Percentiles rank a stretch among this genome's conserved stretches.
These are phyloP conservation scores for Magallana gigas DNA, from an alignment of 1,140 invertebrate species.

Conservation along the genomic window DNA sequence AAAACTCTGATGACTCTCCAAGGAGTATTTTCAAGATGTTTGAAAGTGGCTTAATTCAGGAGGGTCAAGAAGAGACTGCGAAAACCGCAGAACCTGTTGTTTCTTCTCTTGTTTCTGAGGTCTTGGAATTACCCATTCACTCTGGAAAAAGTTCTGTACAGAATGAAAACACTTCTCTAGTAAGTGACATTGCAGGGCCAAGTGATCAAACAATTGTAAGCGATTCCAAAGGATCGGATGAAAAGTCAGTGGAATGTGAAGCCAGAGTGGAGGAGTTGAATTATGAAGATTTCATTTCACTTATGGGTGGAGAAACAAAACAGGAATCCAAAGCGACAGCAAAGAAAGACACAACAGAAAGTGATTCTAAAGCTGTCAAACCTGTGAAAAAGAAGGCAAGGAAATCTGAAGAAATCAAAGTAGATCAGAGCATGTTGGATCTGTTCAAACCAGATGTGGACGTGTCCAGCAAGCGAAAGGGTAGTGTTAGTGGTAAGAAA, in stretches of 20 bases:
- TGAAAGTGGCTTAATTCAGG: conserved; percentile 40
- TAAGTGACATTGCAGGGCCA: background rate
- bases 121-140: background rate
- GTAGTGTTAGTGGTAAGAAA: conserved; percentile 15
- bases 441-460: conserved; percentile 47
- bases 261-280: conserved; percentile 31
- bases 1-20: conserved; percentile 21
- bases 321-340: background rate
- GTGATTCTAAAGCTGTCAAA: conserved; percentile 14
- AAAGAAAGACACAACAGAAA: conserved; percentile 29
- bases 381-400: conserved; percentile 44
- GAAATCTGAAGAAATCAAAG: conserved; percentile 41
- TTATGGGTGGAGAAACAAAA: conserved; percentile 10
- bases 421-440: conserved; percentile 43
- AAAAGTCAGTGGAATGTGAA: background rate
- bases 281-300: conserved; percentile 17
- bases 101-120: conserved; percentile 4
- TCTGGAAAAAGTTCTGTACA: background rate
- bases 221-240: background rate
- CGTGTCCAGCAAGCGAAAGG: conserved; percentile 8
- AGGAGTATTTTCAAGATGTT: conserved; percentile 35
- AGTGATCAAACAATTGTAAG: background rate
- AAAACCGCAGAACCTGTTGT: conserved; percentile 33
- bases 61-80: conserved; percentile 34
- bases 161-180: background rate